Base-by-base conservation (phyloP, 2,113 vertebrate species). In the Rhinoptilus africanus region DNA sequence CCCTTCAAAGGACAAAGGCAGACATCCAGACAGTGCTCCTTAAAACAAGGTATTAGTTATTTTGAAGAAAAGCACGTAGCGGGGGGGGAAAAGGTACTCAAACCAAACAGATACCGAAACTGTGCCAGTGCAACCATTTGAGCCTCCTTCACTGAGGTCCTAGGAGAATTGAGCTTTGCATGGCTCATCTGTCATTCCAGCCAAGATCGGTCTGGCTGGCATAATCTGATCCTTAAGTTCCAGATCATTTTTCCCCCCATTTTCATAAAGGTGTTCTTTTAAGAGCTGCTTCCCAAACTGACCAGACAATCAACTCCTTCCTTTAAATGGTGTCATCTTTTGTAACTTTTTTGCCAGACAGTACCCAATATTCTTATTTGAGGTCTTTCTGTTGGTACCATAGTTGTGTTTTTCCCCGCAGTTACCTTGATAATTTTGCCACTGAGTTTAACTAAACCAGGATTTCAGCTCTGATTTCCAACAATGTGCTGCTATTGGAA, bases 401-500 rank as follows among this genome's bases (percentile, higher is more conserved):
- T 68, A 78, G 77, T 86, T 93, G 41, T 81, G 45, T 28, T 95
- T 92, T 74, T 41, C 32, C 48, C 41, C 20, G 37, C 57, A 73
- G 57, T 92, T 89, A 64, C 51, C 53, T 39, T 75, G 45, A 41
- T 83, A 77, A 78, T 75, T 89, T 95, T 92, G 39, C 68, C 30
- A 56, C n/a, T 26, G 56, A 84, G 14, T 66, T 89, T 89, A 79
- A 53, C 4, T 32, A 77, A 94, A 41, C 45, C 66, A 86, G 35
- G 43, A 85, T 94, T 94, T 92, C 57, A 85, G 30, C n/a, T 78
- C 41, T 93, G 62, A 82, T 62, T 94, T 92, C 86, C 48, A 90
- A 5, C 8, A 24, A 14, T 4, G 3, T 63, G 22, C 48, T 67
- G 2, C 47, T 92, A 54, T 37, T 66, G 64, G 57, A 87, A 72